These are phyloP conservation scores for Clusia tigrina DNA, from an alignment of 2,888 invertebrate genomes.

Conservation along the genomic window DNA sequence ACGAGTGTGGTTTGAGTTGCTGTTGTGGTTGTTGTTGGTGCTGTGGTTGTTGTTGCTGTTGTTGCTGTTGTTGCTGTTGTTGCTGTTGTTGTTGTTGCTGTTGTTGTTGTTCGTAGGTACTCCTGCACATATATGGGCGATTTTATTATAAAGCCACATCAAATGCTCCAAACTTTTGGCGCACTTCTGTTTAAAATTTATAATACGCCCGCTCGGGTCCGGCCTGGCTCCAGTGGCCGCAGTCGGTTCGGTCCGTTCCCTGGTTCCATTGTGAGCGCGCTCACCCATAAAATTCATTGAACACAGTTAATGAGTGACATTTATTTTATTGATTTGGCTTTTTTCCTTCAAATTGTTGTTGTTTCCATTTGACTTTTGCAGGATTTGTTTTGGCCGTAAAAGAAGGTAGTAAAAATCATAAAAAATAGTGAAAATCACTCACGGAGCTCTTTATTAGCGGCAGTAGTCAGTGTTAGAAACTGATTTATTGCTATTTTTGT, in stretches of 20 bases:
- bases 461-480: neutral
- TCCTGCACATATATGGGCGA: slow-evolving; percentile 7
- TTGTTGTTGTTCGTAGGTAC: slow-evolving; percentile 10
- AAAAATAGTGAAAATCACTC: too few species aligned
- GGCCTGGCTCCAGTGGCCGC: too few species aligned
- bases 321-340: slow-evolving; percentile 39
- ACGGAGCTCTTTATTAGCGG: neutral
- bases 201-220: neutral
- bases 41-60: too few species aligned
- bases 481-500: neutral
- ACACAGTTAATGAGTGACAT: slow-evolving; percentile 55
- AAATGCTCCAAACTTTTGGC: neutral
- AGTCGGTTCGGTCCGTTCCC: too few species aligned
- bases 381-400: too few species aligned
- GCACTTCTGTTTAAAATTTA: slow-evolving; percentile 7
- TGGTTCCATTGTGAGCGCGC: too few species aligned
- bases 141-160: slow-evolving; percentile 11
- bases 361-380: too few species aligned
- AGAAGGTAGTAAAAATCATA: too few species aligned
- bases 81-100: too few species aligned
- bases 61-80: too few species aligned
- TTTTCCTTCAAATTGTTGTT: neutral
- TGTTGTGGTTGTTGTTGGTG: too few species aligned
- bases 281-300: slow-evolving; percentile 57
- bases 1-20: too few species aligned